Evolutionary conservation across 2,113 vertebrate species (phyloP), one percentile per base, ranked within the genome.

Genomic region (Regulus satrapa): DNA sequence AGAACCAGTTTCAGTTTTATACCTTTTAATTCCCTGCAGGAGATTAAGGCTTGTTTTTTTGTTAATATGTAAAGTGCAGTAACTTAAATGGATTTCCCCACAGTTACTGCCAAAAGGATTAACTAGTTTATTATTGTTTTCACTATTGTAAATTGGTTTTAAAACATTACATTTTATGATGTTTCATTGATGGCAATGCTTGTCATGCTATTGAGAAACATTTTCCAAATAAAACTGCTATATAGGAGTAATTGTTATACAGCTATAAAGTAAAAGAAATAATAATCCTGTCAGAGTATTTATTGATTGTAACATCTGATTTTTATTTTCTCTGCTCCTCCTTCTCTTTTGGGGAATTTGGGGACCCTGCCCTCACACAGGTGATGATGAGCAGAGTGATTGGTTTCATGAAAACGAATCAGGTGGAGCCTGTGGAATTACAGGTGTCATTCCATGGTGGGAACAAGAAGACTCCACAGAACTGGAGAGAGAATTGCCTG

Each of bases 311-410:
- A 68, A 86, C 59, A 80, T 88, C 58, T 92, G 67, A 82, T 92
- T 92, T 95, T 96, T 92, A 56, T 85, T 55, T 94, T 72, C 58
- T 64, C 88, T 62, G 77, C 85, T 92, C 67, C 88, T 93, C 78
- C 85, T 31, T 76, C 29, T 74, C n/a, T 69, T 89, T 28, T 1
- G 32, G 77, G 81, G 38, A 64, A 8, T 7, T 26, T 43, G 34
- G 67, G 28, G 15, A 34, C 90, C 32, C 88, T 96, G 24, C 83
- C 34, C 85, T 91, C 69, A 64, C 64, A 84, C 95, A 99, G 99
- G 98, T 55, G 99, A 99, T 16, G 99, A 99, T 81, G 99, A 99
- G 82, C 99, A 99, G 97, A 99, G 99, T 25, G 99, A 99, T 95
- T 99, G 99, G 99, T 99, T 99, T 96, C 99, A 98, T 14, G 99